phyloP scores from a whole-genome alignment of 2,797 vertebrate species.

The Rallus crepitans region DNA sequence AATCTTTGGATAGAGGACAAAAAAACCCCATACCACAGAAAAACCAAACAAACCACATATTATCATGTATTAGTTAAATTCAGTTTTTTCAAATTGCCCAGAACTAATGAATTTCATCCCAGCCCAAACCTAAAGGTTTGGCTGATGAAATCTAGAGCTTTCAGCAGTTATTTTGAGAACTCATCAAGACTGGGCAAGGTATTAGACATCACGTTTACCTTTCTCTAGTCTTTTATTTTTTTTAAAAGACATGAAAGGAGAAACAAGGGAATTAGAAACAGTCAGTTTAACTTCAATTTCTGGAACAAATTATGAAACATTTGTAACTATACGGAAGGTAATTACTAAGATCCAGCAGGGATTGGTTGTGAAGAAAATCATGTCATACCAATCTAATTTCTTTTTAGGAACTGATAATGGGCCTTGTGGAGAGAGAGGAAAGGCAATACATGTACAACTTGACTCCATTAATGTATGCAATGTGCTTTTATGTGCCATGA shows the following conservation, averaged over 20 bases:
- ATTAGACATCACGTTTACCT: not conserved
- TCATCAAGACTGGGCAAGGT: not conserved
- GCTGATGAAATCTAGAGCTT: not conserved
- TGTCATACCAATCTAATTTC: not conserved
- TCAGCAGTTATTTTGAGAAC: not conserved
- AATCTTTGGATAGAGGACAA: not conserved
- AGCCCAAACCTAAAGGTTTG: not conserved
- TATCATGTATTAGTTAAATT: not conserved
- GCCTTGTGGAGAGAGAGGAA: not conserved
- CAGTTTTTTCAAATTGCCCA: not conserved
- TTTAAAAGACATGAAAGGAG: not conserved
- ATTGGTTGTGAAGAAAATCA: not conserved
- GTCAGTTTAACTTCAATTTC: not conserved
- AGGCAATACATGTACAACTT: not conserved
- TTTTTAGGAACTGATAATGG: not conserved
- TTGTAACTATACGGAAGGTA: not conserved
- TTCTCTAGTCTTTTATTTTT: not conserved
- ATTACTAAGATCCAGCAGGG: not conserved
- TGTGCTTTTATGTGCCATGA: not conserved
- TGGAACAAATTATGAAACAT: not conserved
- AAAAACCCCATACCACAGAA: no score
- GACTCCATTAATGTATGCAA: accelerated
- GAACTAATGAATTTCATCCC: not conserved
- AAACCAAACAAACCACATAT: not conserved
- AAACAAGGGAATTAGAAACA: not conserved